A percentile compares a stretch with the other conserved stretches of the same genome.
These are phyloP conservation scores for Larimichthys crocea DNA, from an alignment of 2,113 vertebrate genomes.

Conservation along the genomic window DNA sequence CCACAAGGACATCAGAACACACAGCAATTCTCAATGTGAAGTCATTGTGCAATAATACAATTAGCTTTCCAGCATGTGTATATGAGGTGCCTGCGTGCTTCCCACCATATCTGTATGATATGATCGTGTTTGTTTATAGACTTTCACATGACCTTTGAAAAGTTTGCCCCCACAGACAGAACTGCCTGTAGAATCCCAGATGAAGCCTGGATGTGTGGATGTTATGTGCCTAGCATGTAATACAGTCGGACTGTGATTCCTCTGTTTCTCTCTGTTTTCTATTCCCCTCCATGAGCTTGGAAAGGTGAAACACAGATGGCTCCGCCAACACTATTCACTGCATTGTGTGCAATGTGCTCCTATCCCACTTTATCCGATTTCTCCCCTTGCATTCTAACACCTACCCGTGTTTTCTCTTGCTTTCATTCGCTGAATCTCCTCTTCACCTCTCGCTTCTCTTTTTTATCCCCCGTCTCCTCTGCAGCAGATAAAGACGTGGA, in stretches of 20 bases:
- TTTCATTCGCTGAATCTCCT: constrained; percentile 24
- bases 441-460: constrained; percentile 33
- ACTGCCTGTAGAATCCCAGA: constrained; percentile 66
- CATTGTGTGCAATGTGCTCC: constrained; percentile 48
- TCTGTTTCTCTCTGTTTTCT: constrained; percentile 55
- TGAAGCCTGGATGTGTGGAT: constrained; percentile 58
- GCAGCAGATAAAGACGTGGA: constrained; percentile 97
- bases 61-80: constrained; percentile 59
- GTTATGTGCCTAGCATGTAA: constrained; percentile 76
- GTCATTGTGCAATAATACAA: constrained; percentile 28
- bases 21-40: constrained; percentile 26
- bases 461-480: constrained; percentile 40
- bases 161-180: constrained; percentile 68
- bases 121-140: constrained; percentile 49
- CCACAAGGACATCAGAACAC: constrained; percentile 19
- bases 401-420: constrained; percentile 7
- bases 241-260: constrained; percentile 47
- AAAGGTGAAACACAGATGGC: constrained; percentile 61
- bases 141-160: constrained; percentile 71
- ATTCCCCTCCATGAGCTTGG: constrained; percentile 59
- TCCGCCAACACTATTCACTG: constrained; percentile 41
- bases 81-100: constrained; percentile 59
- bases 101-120: constrained; percentile 31
- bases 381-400: constrained; percentile 43
- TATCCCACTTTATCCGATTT: constrained; percentile 34